phyloP scores from a whole-genome alignment of 2,113 vertebrate genomes.

The Mormyrus lacerda region DNA sequence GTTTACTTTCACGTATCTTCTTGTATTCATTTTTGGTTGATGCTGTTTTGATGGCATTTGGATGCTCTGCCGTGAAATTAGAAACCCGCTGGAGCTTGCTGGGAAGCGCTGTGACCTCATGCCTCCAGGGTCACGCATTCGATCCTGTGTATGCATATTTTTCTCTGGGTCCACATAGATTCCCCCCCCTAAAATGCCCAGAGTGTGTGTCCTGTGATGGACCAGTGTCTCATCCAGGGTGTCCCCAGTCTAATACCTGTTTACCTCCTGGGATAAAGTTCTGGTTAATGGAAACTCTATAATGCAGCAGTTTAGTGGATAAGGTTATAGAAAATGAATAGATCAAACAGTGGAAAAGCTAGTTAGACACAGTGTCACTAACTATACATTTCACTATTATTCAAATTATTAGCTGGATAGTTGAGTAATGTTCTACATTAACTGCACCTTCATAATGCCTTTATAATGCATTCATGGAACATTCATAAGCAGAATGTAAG shows the following conservation, averaged over 20 bases:
- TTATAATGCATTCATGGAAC: neutral
- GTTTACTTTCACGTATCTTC: neutral
- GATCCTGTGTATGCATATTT: neutral
- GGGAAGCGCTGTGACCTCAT: neutral
- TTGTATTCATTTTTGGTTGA: neutral
- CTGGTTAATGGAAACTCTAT: neutral
- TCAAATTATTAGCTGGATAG: neutral
- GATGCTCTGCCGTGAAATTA: constrained; percentile 5
- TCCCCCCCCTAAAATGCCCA: neutral
- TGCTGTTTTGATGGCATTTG: neutral
- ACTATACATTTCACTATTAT: neutral
- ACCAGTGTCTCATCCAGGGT: neutral
- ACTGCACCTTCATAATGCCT: neutral
- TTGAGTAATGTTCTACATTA: neutral
- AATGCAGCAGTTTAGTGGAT: neutral
- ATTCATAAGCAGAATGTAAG: neutral
- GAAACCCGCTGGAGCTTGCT: neutral
- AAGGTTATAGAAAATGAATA: neutral
- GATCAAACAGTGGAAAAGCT: neutral
- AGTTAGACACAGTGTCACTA: neutral
- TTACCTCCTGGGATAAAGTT: neutral
- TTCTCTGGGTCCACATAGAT: neutral
- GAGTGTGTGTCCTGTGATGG: neutral
- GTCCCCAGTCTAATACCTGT: neutral
- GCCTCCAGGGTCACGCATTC: neutral